A percentile compares a stretch with the other conserved stretches of the same genome.
Evolutionary conservation across 2,888 invertebrate genomes (phyloP).

Genomic region (Metacarcinus magister): DNA sequence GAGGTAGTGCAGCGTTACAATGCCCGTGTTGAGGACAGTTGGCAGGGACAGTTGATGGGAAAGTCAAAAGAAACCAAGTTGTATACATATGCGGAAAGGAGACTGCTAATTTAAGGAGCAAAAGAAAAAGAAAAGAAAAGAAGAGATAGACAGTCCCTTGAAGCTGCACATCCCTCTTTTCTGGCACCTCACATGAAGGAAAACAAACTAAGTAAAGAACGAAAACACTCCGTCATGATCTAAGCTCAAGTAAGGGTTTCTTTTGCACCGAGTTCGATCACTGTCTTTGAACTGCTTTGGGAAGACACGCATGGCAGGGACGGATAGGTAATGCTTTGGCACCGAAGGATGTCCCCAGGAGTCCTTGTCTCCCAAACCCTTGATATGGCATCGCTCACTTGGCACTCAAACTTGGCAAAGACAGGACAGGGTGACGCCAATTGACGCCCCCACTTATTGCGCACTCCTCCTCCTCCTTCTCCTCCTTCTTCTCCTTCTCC

Average conservation of each 20-base stretch:
- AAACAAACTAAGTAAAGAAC: not conserved
- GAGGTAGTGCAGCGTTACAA: not conserved
- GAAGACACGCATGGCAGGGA: slow-evolving; percentile 56
- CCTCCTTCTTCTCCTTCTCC: not conserved
- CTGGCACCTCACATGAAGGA: not conserved
- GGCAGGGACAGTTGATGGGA: not conserved
- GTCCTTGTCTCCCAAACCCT: slow-evolving; percentile 71
- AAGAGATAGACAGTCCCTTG: not conserved
- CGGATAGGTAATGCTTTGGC: slow-evolving; percentile 78
- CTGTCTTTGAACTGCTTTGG: slow-evolving; percentile 63
- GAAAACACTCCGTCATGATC: not conserved
- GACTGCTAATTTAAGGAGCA: no score
- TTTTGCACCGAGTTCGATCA: slow-evolving; percentile 6
- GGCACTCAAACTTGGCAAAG: slow-evolving; percentile 75
- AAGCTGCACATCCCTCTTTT: not conserved
- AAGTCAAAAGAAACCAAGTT: not conserved
- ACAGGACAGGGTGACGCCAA: slow-evolving; percentile 6
- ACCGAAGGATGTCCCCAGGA: slow-evolving; percentile 75
- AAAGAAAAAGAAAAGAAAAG: not conserved
- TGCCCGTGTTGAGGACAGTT: not conserved
- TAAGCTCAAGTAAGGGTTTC: not conserved
- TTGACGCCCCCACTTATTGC: not conserved
- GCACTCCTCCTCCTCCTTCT: slow-evolving; percentile 9
- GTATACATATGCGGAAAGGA: no score
- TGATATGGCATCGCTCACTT: slow-evolving; percentile 79